These are phyloP conservation scores for Syrrhaptes paradoxus DNA, from an alignment of 2,113 vertebrate species.

Conservation along the genomic window DNA sequence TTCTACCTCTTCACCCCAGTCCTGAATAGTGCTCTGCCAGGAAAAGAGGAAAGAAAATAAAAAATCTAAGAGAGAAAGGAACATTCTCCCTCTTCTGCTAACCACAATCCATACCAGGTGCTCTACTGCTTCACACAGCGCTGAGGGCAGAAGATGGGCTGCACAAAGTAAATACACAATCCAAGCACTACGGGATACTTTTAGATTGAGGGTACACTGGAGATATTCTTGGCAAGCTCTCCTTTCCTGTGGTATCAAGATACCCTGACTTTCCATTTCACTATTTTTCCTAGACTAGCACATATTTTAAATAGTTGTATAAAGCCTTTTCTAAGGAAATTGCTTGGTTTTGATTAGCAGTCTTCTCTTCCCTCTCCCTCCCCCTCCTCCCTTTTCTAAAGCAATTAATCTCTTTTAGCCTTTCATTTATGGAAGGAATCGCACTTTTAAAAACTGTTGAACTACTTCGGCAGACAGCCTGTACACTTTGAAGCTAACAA, in stretches of 20 bases:
- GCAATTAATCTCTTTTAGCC: conserved; percentile 12
- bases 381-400: not conserved
- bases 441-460: not conserved
- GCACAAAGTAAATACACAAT: conserved; percentile 52
- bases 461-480: not conserved
- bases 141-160: conserved; percentile 12
- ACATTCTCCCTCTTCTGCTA: not conserved
- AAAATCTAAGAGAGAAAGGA: not conserved
- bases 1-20: conserved; percentile 95
- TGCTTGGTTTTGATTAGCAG: conserved; percentile 52
- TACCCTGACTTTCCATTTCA: conserved; percentile 61
- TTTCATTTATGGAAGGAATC: conserved; percentile 9
- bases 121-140: not conserved
- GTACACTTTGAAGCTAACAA: conserved; percentile 17
- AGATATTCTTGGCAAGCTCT: conserved; percentile 64
- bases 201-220: not conserved
- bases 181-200: not conserved
- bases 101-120: conserved; percentile 61
- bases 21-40: conserved; percentile 91
- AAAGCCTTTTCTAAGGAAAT: conserved; percentile 47
- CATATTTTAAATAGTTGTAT: conserved; percentile 66
- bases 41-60: not conserved
- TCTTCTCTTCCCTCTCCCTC: not conserved
- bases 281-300: conserved; percentile 64
- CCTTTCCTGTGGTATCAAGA: conserved; percentile 63